phyloP scores from a whole-genome alignment of 2,113 vertebrate genomes.

The Dasyornis broadbenti region DNA sequence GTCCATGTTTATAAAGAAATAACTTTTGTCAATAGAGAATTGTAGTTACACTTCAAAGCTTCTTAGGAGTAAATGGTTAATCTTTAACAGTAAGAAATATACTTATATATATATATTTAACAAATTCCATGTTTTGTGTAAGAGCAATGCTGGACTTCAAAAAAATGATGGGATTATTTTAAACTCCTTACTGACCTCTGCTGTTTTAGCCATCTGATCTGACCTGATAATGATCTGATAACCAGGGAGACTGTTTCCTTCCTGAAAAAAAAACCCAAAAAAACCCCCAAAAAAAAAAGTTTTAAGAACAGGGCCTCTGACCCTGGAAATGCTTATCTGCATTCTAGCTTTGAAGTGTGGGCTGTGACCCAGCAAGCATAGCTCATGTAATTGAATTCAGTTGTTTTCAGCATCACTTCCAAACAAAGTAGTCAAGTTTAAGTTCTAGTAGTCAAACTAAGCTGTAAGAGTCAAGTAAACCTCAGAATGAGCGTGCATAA shows the following conservation, averaged over 20 bases:
- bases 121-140: background rate
- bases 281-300: background rate
- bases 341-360: background rate
- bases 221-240: slow-evolving; percentile 14
- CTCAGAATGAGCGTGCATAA: background rate
- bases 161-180: background rate
- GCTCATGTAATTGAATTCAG: background rate
- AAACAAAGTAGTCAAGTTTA: background rate
- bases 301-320: background rate
- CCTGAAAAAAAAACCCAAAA: background rate
- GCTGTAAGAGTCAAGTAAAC: background rate
- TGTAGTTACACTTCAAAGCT: background rate
- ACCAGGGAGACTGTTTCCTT: slow-evolving; percentile 18
- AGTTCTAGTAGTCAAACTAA: background rate
- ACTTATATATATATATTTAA: background rate
- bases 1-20: background rate
- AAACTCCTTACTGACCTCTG: background rate
- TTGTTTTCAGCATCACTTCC: background rate
- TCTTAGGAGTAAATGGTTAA: background rate
- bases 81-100: background rate
- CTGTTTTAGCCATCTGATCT: background rate
- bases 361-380: background rate
- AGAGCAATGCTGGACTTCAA: background rate
- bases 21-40: background rate
- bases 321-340: background rate